Base-by-base conservation (phyloP, 2,888 invertebrate species). In the Cybosia mesomella region DNA sequence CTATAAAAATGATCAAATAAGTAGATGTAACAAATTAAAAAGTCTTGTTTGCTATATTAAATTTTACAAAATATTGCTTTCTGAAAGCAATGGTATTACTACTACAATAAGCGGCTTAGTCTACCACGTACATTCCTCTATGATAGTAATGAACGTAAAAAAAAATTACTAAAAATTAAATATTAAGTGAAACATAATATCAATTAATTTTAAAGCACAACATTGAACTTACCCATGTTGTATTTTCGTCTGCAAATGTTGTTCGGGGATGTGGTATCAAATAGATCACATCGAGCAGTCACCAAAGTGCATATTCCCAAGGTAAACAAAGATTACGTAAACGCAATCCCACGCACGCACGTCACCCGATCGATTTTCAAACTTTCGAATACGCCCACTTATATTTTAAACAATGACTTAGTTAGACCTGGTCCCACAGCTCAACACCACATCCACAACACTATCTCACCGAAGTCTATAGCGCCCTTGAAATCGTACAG, bases 271-370 rank as follows among this genome's bases (percentile, higher is more conserved):
- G 76, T 74, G 77, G 55, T 58, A 82, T 80, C 77, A 78, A 83
- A 82, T 82, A 80, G 83, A 83, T 85, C 86, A 87, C 84, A 77
- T 83, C 84, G 81, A 82, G 83, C 84, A 86, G 85, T 87, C 86
- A 86, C 86, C 89, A 88, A 89, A 87, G 91, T 93, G 93, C 94
- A 93, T 92, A 92, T 92, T 91, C 88, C 92, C 92, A 94, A 94
- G 91, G 94, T 94, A 95, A 95, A 95, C 94, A 95, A 95, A 94
- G 91, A 94, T 95, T 94, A 94, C 93, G 93, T 94, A 93, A 95
- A 94, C 89, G 90, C 87, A 93, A 94, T 93, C 94, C 93, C 92
- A 95, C 94, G 94, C 93, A 94, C 93, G 91, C 92, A 93, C 94
- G 92, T 92, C 91, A 91, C 91, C 92, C 92, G 87, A 95, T 95